phyloP scores from a whole-genome alignment of 2,113 vertebrate species.

The Camelus bactrianus region DNA sequence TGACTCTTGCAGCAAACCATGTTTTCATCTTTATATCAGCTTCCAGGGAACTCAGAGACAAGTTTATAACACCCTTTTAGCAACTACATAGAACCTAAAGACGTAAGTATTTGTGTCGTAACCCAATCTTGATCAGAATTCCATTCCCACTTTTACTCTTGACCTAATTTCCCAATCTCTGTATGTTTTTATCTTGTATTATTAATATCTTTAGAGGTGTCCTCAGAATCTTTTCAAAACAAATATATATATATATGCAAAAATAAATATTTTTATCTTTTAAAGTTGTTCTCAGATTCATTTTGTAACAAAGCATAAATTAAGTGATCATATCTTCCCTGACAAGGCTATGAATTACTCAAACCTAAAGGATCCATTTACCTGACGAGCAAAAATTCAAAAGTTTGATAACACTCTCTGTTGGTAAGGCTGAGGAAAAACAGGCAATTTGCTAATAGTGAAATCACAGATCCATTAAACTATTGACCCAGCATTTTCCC shows the following conservation, averaged over 20 bases:
- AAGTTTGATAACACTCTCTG: neutral
- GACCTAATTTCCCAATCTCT: neutral
- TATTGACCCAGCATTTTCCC: neutral
- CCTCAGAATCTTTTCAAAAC: neutral
- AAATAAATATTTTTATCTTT: neutral
- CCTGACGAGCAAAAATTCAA: neutral
- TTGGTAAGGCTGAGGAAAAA: neutral
- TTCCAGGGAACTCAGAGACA: neutral
- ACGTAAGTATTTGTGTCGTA: neutral
- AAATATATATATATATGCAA: neutral
- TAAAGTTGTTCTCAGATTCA: conserved; percentile 1
- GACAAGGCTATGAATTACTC: neutral
- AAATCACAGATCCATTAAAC: conserved; percentile 31
- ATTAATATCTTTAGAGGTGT: neutral
- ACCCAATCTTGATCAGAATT: neutral
- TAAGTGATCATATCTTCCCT: neutral
- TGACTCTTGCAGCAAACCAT: neutral
- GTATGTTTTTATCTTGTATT: neutral
- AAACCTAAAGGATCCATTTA: neutral
- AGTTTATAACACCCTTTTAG: neutral
- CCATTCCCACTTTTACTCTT: conserved; percentile 9
- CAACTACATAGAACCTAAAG: neutral
- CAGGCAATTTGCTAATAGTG: neutral
- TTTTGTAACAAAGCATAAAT: neutral
- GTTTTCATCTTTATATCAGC: neutral